Evolutionary conservation across 2,888 invertebrate genomes (phyloP).

Genomic region (Eledona agricola): DNA sequence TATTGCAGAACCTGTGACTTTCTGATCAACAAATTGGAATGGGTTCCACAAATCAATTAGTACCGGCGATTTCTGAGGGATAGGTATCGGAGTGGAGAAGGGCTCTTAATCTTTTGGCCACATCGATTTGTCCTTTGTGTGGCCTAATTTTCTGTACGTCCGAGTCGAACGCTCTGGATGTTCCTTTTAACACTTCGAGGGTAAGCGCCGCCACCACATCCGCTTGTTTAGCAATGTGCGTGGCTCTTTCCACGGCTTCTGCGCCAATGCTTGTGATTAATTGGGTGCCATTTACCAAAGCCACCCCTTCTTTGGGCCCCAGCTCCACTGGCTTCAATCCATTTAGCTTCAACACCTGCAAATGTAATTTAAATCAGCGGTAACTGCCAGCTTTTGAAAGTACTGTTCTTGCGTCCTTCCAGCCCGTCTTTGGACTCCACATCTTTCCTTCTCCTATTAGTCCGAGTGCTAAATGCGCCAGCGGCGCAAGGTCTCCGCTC

Average conservation of each 20-base stretch:
- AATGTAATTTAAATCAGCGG: slow-evolving; percentile 9
- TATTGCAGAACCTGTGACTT: slow-evolving; percentile 70
- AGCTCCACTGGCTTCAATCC: slow-evolving; percentile 66
- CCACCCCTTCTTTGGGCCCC: slow-evolving; percentile 71
- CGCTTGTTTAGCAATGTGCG: slow-evolving; percentile 68
- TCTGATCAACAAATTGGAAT: slow-evolving; percentile 59
- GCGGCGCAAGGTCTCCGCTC: slow-evolving; percentile 72
- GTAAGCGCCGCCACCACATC: slow-evolving; percentile 72
- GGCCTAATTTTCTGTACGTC: slow-evolving; percentile 71
- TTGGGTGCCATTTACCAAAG: slow-evolving; percentile 74
- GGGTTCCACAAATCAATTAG: slow-evolving; percentile 41
- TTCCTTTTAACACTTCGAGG: slow-evolving; percentile 73
- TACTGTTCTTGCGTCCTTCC: slow-evolving; percentile 68
- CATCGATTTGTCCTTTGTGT: slow-evolving; percentile 69
- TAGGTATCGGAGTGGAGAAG: slow-evolving; percentile 70
- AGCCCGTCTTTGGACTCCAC: slow-evolving; percentile 73
- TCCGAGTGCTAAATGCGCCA: slow-evolving; percentile 72
- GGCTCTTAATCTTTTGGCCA: slow-evolving; percentile 68
- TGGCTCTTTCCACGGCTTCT: slow-evolving; percentile 70
- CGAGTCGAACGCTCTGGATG: slow-evolving; percentile 70
- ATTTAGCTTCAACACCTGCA: slow-evolving; percentile 64
- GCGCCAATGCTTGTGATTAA: slow-evolving; percentile 72
- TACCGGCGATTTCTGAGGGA: slow-evolving; percentile 72
- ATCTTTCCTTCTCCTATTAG: slow-evolving; percentile 73
- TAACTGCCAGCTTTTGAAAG: too few relatives aligned